These are phyloP conservation scores for Lipophrys pholis DNA, from an alignment of 2,113 vertebrate species.

Conservation along the genomic window DNA sequence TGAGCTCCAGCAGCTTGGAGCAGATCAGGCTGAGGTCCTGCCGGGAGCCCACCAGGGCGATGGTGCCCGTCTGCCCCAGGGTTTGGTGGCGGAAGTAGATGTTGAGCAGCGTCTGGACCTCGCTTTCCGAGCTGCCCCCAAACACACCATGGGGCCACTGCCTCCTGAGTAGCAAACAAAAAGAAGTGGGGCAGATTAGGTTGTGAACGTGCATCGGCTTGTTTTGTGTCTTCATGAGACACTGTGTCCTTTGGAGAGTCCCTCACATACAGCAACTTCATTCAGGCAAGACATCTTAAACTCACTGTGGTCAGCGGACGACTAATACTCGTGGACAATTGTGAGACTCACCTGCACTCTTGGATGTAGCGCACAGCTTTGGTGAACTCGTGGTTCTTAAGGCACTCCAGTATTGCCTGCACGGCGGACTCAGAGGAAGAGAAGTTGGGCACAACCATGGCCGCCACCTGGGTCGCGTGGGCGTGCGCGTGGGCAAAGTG, in stretches of 20 bases:
- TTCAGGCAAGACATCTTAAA: too few species aligned
- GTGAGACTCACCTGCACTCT: constrained; percentile 90
- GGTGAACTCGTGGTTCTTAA: constrained; percentile 93
- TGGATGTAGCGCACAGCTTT: constrained; percentile 93
- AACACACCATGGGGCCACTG: constrained; percentile 97
- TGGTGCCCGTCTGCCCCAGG: constrained; percentile 96
- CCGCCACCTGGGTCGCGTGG: constrained; percentile 63
- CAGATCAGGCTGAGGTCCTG: constrained; percentile 96
- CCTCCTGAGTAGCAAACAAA: constrained; percentile 81
- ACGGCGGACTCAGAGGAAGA: constrained; percentile 92
- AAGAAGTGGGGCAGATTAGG: neutral
- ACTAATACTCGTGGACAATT: too few species aligned
- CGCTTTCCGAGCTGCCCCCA: constrained; percentile 92
- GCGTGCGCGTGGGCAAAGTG: constrained; percentile 81
- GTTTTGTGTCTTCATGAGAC: too few species aligned
- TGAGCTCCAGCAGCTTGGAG: constrained; percentile 96
- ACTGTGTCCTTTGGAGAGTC: too few species aligned
- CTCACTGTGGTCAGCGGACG: too few species aligned
- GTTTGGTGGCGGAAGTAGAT: constrained; percentile 99
- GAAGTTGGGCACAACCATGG: constrained; percentile 85
- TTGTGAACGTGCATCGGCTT: too few species aligned
- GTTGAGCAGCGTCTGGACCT: constrained; percentile 97
- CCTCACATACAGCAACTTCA: too few species aligned
- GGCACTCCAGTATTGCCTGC: constrained; percentile 95
- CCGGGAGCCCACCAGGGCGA: constrained; percentile 95